Evolutionary conservation across 1,140 invertebrate species (phyloP).

Genomic region (Musca domestica): DNA sequence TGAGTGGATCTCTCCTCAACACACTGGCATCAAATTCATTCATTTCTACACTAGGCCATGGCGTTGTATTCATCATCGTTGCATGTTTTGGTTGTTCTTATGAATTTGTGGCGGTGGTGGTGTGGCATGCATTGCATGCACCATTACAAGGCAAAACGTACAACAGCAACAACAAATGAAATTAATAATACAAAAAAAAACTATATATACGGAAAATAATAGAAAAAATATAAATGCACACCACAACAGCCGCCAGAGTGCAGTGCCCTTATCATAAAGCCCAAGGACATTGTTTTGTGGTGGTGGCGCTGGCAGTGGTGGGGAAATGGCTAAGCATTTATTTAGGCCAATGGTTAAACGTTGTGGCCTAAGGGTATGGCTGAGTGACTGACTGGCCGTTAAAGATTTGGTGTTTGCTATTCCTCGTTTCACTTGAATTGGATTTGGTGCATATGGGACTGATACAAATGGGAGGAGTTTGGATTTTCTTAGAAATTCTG

Average conservation of each 20-base stretch:
- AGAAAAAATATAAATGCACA: background rate
- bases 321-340: no score
- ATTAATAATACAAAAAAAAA: slow-evolving; percentile 5
- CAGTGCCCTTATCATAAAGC: background rate
- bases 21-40: no score
- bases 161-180: background rate
- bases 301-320: background rate
- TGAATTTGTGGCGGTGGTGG: no score
- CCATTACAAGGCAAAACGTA: background rate
- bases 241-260: slow-evolving; percentile 9
- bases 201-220: background rate
- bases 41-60: no score
- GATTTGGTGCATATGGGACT: no score
- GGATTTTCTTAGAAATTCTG: no score
- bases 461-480: no score
- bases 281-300: slow-evolving; percentile 1
- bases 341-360: no score
- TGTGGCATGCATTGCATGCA: no score
- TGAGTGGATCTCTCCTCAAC: background rate
- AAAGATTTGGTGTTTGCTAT: slow-evolving; percentile 14
- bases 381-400: background rate
- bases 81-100: background rate
- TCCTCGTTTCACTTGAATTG: no score
- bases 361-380: background rate
- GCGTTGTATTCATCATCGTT: background rate